Evolutionary conservation across 2,113 vertebrate genomes (phyloP), one percentile per base, ranked within the genome.

Genomic region (Cochlearius cochlearius): DNA sequence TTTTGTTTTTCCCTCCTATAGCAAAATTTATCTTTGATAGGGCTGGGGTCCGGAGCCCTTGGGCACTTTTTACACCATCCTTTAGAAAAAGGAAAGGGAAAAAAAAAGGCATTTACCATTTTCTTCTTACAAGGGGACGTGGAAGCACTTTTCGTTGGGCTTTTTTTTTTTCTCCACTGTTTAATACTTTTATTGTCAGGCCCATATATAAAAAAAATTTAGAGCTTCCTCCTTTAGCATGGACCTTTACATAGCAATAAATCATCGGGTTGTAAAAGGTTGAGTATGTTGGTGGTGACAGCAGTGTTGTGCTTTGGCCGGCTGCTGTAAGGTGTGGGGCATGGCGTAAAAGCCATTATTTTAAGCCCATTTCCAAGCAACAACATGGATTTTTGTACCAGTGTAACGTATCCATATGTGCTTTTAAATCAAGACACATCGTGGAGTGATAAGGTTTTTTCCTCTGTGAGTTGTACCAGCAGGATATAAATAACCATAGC

Each of bases 331-430:
- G 45, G n/a, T 59, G 43, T 19, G 36, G 55, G 18, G 9, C 11
- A 0, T 4, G 26, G 63, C 39, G 12, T n/a, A 47, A 39, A 66
- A 88, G 2, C 5, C 0, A 1, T 39, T 80, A 2, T 53, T 58
- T 64, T 58, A 34, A 29, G 36, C 23, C 9, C 3, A 2, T 83
- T 64, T 90, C 67, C 47, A 63, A 43, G 15, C 58, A 77, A 2
- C 58, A 77, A 2, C 26, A 4, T 8, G 3, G 26, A 5, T 86
- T 86, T 74, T 74, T 83, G 38, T 45, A 5, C 7, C 7, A 4
- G 3, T 4, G 7, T 30, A 2, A 58, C 2, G 0, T 5, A 7
- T 58, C 49, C 27, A 2, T 25, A 8, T 3, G 1, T 47, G 34
- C 58, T 73, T 41, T 58, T 36, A 64, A 59, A 66, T 86, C 32